These are phyloP conservation scores for Heliconius melpomene DNA, from an alignment of 1,140 invertebrate species.

Conservation along the genomic window DNA sequence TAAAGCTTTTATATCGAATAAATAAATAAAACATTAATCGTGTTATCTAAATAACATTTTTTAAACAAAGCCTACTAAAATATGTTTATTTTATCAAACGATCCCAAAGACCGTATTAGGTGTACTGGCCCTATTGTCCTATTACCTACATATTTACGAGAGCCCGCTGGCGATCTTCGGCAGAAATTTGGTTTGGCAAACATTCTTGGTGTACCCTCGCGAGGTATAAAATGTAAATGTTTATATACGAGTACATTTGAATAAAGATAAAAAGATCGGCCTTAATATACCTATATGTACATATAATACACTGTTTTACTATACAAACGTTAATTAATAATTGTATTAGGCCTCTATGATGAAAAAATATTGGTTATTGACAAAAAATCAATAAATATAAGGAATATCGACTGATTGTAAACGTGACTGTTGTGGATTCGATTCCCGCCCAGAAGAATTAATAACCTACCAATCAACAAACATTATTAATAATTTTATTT, in stretches of 20 bases:
- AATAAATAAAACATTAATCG: not conserved
- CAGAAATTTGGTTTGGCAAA: constrained; percentile 19
- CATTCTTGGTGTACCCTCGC: constrained; percentile 14
- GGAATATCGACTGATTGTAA: too few relatives aligned
- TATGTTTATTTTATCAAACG: constrained; percentile 22
- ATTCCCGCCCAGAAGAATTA: too few relatives aligned
- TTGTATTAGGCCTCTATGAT: not conserved
- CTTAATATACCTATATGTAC: not conserved
- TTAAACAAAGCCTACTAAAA: constrained; percentile 9
- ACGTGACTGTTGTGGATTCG: too few relatives aligned
- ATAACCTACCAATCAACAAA: too few relatives aligned
- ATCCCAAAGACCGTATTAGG: constrained; percentile 21
- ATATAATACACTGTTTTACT: not conserved
- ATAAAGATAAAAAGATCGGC: not conserved
- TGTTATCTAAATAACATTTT: not conserved
- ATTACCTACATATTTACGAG: constrained; percentile 25
- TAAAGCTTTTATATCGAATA: not conserved
- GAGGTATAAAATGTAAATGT: not conserved
- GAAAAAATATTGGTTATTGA: too few relatives aligned
- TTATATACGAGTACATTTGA: constrained; percentile 4
- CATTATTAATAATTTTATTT: too few relatives aligned
- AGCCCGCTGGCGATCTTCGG: constrained; percentile 21
- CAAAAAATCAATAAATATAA: too few relatives aligned
- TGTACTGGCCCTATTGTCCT: constrained; percentile 13
- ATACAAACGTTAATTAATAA: not conserved